Evolutionary conservation across 2,888 invertebrate species (phyloP).

Genomic region (Cabera pusaria): DNA sequence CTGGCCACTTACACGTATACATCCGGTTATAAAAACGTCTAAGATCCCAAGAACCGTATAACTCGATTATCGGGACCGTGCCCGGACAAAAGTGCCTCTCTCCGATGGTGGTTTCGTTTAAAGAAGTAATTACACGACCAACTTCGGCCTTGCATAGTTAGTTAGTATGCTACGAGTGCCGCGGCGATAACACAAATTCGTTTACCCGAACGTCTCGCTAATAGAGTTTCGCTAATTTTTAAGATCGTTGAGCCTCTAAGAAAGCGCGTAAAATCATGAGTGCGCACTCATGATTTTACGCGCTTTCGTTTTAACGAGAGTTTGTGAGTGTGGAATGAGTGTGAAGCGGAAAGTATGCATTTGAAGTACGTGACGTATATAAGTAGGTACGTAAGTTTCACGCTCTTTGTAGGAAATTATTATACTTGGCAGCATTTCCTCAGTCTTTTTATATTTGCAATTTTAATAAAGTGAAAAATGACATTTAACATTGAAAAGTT

Average conservation of each 20-base stretch:
- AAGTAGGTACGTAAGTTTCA: too few relatives aligned
- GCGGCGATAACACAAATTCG: constrained; percentile 83
- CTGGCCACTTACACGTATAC: constrained; percentile 30
- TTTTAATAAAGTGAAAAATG: too few relatives aligned
- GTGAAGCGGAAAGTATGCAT: constrained; percentile 9
- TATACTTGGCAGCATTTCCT: too few relatives aligned
- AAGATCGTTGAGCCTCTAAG: constrained; percentile 69
- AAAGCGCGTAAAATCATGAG: too few relatives aligned
- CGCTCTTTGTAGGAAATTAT: too few relatives aligned
- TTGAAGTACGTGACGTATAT: too few relatives aligned
- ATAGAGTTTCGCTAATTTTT: constrained; percentile 84
- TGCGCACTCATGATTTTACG: constrained; percentile 15
- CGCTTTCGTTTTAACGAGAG: constrained; percentile 13
- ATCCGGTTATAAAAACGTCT: constrained; percentile 35
- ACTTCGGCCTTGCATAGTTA: constrained; percentile 61
- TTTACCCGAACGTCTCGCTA: constrained; percentile 80
- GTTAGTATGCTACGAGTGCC: constrained; percentile 75
- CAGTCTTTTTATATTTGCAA: too few relatives aligned
- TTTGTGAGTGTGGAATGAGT: constrained; percentile 16
- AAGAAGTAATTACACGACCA: constrained; percentile 79
- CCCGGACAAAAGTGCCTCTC: constrained; percentile 66
- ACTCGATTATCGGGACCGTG: constrained; percentile 66
- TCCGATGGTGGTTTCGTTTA: constrained; percentile 69
- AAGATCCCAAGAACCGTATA: constrained; percentile 44
- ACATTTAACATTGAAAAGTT: too few relatives aligned